Base-by-base conservation (phyloP, 2,797 vertebrate species). In the Florisuga fusca region DNA sequence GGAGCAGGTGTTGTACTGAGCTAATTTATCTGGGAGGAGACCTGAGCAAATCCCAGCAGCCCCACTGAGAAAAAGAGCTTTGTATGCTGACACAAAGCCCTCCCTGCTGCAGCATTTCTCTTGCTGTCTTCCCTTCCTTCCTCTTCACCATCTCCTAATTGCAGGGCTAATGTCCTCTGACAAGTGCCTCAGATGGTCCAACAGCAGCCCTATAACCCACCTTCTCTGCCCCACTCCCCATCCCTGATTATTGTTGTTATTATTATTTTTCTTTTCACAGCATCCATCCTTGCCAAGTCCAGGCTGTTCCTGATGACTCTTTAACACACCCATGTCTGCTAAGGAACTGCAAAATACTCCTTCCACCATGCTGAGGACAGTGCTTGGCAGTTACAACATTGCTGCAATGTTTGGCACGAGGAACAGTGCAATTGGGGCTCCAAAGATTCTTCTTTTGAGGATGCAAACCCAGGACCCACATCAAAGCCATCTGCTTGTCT, bases 11-110 rank as follows among this genome's bases (percentile, higher is more conserved):
- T 71, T 86, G 55, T 25, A 68, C 31, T 29, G 73, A 83, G 61
- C 91, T 96, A 84, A 93, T 95, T 96, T 95, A 81, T 91, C 94
- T 45, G 46, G 61, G 84, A 95, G 92, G 90, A 96, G 66, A 91
- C 82, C 68, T 79, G 76, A 85, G 90, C 84, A 94, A 94, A 96
- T 96, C 95, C 94, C 89, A 89, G 89, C 93, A 95, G 34, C 86
- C 83, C 93, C 2, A 6, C 91, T 69, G 67, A 89, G 71, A 72
- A 81, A 69, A 83, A 94, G 83, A 76, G 53, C 81, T 93, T 89
- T 95, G 73, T 94, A 22, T 3, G 14, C 75, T 80, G 83, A 88
- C 71, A 93, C 73, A 96, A 94, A 96, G 89, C 94, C 81, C 73
- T 63, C 87, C 75, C n/a, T 8, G 4, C 78, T 25, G 51, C 78